Evolutionary conservation across 2,797 vertebrate species (phyloP), one percentile per base, ranked within the genome.

Genomic region (Typhlichthys subterraneus): DNA sequence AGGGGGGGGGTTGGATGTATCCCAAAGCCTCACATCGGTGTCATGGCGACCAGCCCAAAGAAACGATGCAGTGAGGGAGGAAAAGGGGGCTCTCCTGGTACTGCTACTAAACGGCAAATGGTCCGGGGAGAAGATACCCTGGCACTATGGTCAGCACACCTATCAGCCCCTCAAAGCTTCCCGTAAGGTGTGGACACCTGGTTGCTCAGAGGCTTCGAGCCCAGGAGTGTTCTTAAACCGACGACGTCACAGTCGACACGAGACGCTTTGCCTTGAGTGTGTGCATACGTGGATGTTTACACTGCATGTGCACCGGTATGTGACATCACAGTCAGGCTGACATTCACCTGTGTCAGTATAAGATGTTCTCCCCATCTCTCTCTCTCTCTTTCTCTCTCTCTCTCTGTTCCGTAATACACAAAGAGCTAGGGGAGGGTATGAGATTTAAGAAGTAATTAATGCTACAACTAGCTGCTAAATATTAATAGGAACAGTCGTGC

Each of bases 401-500:
- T 77, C 92, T 92, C 84, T 88, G 93, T 92, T 93, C 93, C 94
- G 95, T 94, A 94, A 95, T 94, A 94, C 82, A 53, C 11, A 53
- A 53, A 48, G 47, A 62, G 94, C 94, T 92, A 95, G 91, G 92
- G 93, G 92, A 88, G 89, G 93, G 88, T 93, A 94, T 93, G 91
- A 93, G 92, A 96, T 96, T 94, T 67, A 61, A 23, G 94, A 93
- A 93, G 94, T 97, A 96, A 98, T 98, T 97, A 98, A 97, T 96
- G 94, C 94, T 93, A 95, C 94, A 94, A 93, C 94, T 94, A 94
- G 94, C 93, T 95, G 89, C 94, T 96, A 95, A 97, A 97, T 98
- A 97, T 97, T 98, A 98, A 98, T 95, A 94, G 90, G 92, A 94
- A 94, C 88, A 92, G 94, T 92, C 93, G 91, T 95, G 94, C 94